Evolutionary conservation across 1,140 invertebrate genomes (phyloP).

Genomic region (Caenorhabditis latens): DNA sequence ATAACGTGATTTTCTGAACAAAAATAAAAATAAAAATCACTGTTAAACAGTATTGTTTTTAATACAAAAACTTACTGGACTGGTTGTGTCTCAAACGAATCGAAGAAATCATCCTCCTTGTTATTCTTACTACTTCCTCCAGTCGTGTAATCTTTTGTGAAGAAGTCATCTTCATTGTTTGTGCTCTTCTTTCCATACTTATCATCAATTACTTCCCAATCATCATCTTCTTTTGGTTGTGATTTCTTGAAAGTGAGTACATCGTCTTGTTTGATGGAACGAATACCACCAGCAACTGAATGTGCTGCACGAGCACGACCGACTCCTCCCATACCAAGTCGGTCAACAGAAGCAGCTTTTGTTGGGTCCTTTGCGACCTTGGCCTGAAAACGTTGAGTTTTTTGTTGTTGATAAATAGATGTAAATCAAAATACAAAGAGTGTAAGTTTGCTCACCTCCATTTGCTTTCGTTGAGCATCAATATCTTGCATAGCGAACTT

Average conservation of each 20-base stretch:
- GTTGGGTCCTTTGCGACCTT: conserved; percentile 83
- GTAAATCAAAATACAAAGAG: neutral
- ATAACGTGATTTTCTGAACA: conserved; percentile 54
- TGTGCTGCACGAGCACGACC: conserved; percentile 84
- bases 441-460: conserved; percentile 23
- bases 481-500: conserved; percentile 56
- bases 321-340: conserved; percentile 91
- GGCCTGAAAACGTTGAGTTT: conserved; percentile 78
- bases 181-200: conserved; percentile 48
- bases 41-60: neutral
- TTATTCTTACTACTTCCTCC: conserved; percentile 19
- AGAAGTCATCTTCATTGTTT: conserved; percentile 50
- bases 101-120: conserved; percentile 66
- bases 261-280: conserved; percentile 87
- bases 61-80: conserved; percentile 36
- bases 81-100: conserved; percentile 57
- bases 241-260: conserved; percentile 59
- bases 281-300: conserved; percentile 92
- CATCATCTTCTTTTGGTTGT: conserved; percentile 62
- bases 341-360: conserved; percentile 89
- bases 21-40: neutral
- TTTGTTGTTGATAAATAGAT: neutral
- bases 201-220: conserved; percentile 65
- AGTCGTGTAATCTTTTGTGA: conserved; percentile 43
- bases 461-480: conserved; percentile 50